Percentiles rank a stretch among this genome's conserved stretches.
phyloP scores from a whole-genome alignment of 2,888 invertebrate genomes.

The Pterostichus niger region DNA sequence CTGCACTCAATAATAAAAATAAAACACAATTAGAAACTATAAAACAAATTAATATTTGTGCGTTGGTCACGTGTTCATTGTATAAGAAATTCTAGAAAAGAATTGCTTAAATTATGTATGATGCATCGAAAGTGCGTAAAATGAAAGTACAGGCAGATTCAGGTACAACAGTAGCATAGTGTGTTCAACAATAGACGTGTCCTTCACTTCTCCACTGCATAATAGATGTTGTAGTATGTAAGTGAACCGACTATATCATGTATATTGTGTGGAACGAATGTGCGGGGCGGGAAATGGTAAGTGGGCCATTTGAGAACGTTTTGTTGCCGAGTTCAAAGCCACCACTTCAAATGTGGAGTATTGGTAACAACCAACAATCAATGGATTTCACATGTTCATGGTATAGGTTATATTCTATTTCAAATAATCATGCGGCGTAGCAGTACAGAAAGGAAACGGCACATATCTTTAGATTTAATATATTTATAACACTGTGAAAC shows the following conservation, averaged over 20 bases:
- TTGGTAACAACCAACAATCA: neutral
- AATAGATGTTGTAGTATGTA: neutral
- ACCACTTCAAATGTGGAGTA: constrained; percentile 2
- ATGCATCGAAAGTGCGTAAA: constrained; percentile 50
- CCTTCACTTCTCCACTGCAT: too few relatives aligned
- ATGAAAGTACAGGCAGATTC: neutral
- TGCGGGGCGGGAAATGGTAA: constrained; percentile 2
- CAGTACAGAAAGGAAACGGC: too few relatives aligned
- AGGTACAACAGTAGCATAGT: neutral
- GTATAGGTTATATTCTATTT: too few relatives aligned
- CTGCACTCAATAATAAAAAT: neutral
- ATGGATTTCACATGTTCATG: too few relatives aligned
- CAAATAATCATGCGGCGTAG: too few relatives aligned
- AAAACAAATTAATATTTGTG: constrained; percentile 4
- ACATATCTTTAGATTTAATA: too few relatives aligned
- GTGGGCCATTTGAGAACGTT: constrained; percentile 36
- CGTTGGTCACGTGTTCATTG: neutral
- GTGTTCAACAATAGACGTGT: neutral
- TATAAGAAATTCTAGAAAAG: constrained; percentile 23
- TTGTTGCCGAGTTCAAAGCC: neutral
- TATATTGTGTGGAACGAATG: neutral
- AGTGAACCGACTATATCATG: neutral
- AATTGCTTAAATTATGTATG: constrained; percentile 35
- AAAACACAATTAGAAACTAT: constrained; percentile 16
- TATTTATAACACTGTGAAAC: too few relatives aligned